Evolutionary conservation across 2,888 invertebrate species (phyloP).

Genomic region (Gryllus longicercus): DNA sequence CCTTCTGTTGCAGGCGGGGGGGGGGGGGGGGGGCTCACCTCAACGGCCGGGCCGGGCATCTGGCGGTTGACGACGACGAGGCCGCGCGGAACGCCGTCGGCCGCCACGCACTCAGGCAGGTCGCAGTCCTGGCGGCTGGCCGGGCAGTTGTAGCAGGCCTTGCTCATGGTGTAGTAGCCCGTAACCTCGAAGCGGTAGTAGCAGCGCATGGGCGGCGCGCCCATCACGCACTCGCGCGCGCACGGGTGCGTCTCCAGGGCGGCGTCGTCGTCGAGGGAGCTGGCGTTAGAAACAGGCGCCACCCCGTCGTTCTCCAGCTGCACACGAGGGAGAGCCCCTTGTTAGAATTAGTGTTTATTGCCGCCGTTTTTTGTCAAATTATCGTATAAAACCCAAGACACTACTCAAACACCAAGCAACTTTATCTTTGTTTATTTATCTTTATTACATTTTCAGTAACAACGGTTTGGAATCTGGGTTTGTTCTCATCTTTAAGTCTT

Average conservation of each 20-base stretch:
- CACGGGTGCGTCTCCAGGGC: conserved; percentile 54
- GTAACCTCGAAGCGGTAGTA: conserved; percentile 72
- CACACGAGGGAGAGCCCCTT: no score
- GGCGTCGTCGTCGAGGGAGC: not conserved
- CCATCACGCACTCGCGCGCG: conserved; percentile 60
- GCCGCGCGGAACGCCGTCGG: conserved; percentile 73
- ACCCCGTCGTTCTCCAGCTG: not conserved
- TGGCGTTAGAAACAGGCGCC: not conserved
- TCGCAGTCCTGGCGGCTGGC: conserved; percentile 69
- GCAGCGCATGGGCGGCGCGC: conserved; percentile 62
- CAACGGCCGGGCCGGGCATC: conserved; percentile 82
- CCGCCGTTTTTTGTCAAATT: no score
- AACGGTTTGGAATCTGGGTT: no score
- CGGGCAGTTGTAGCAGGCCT: conserved; percentile 84
- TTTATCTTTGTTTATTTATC: no score
- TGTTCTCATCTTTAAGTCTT: no score
- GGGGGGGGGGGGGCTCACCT: conserved; percentile 53
- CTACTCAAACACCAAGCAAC: no score
- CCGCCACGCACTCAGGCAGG: conserved; percentile 75
- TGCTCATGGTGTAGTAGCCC: conserved; percentile 81
- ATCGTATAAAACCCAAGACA: no score
- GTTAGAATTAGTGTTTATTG: no score
- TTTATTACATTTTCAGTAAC: no score
- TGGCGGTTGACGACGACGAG: conserved; percentile 78
- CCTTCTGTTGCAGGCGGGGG: no score